These are phyloP conservation scores for Drosophila robusta DNA, from an alignment of 2,888 invertebrate genomes.

Conservation along the genomic window DNA sequence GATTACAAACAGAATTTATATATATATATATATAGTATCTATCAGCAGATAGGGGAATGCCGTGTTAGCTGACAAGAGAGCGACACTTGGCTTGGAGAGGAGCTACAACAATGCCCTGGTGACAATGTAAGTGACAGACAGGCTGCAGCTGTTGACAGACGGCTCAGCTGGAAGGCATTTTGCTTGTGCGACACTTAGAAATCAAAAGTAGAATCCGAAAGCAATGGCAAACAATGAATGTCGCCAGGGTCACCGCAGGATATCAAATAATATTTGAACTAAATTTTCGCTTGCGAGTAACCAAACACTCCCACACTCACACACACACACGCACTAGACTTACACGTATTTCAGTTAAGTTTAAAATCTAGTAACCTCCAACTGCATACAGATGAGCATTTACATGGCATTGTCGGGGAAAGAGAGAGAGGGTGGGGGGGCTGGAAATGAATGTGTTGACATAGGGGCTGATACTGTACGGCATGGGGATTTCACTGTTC, in stretches of 20 bases:
- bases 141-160: conserved; percentile 58
- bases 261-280: conserved; percentile 78
- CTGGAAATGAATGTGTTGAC: conserved; percentile 31
- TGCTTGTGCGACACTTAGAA: conserved; percentile 45
- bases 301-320: conserved; percentile 1
- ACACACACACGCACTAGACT: neutral
- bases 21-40: conserved; percentile 3
- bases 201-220: conserved; percentile 68
- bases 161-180: conserved; percentile 44
- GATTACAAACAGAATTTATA: conserved; percentile 42
- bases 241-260: conserved; percentile 69
- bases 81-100: neutral
- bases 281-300: conserved; percentile 37
- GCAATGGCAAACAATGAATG: conserved; percentile 75
- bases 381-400: conserved; percentile 55
- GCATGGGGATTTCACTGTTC: conserved; percentile 6
- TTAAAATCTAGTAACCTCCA: conserved; percentile 42
- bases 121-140: conserved; percentile 71
- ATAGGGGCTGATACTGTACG: conserved; percentile 4
- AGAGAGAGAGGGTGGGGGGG: neutral
- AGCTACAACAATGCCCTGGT: conserved; percentile 66
- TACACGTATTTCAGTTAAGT: conserved; percentile 47
- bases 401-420: conserved; percentile 26
- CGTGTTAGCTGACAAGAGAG: conserved; percentile 9
- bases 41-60: conserved; percentile 2